Conservation (phyloP, 1,140 invertebrate genomes). For the Drosophila hydei region DNA sequence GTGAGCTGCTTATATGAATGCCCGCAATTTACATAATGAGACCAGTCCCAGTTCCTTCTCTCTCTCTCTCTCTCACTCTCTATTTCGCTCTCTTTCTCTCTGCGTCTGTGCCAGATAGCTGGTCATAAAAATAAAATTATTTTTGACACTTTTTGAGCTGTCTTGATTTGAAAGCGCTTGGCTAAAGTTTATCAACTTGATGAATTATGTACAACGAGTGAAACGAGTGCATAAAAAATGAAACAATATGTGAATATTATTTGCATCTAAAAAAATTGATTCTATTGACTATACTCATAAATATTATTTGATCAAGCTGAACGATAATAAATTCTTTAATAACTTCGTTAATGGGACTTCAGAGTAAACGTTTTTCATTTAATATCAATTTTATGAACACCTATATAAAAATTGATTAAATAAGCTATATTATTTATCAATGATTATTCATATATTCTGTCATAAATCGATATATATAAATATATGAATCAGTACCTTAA, state of each 20-base stretch:
- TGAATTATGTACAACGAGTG: slow-evolving; percentile 44
- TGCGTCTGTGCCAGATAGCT: slow-evolving; percentile 26
- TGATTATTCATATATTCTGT: no score
- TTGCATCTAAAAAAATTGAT: no score
- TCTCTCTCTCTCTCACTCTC: slow-evolving; percentile 26
- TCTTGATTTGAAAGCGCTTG: slow-evolving; percentile 49
- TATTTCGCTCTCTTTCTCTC: slow-evolving; percentile 9
- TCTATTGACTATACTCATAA: background rate
- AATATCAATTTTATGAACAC: no score
- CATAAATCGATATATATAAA: no score
- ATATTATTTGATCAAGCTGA: background rate
- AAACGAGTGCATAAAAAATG: background rate
- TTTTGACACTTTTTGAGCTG: slow-evolving; percentile 72
- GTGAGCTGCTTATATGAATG: slow-evolving; percentile 80
- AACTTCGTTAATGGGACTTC: no score
- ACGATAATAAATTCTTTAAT: no score
- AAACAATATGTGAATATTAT: background rate
- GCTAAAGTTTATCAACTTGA: slow-evolving; percentile 53
- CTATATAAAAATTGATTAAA: no score
- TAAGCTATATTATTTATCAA: no score
- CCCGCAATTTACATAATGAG: slow-evolving; percentile 81
- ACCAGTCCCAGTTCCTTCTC: slow-evolving; percentile 24
- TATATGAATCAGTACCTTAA: no score
- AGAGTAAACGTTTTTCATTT: no score
- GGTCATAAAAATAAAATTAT: slow-evolving; percentile 64